Evolutionary conservation across 2,113 vertebrate species (phyloP), one percentile per base, ranked within the genome.

Genomic region (Podarcis raffonei): DNA sequence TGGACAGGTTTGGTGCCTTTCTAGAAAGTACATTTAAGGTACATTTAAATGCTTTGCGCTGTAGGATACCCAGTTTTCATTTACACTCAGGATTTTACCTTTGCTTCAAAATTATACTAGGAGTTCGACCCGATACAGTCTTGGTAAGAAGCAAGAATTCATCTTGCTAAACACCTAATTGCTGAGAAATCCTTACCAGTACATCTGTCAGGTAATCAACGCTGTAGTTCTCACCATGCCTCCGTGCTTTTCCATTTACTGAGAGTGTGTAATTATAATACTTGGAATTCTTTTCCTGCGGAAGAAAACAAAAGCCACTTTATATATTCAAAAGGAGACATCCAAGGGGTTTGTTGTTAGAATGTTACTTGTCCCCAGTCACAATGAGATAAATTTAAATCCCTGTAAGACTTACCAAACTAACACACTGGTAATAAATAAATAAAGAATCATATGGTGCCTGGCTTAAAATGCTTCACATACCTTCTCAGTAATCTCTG

Each of bases 201-300:
- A 99, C 97, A 76, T 99, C 99, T 0, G 99, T 99, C 94, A 99
- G 97, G 87, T 99, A 99, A 95, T 99, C 99, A 68, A 97, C 96
- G 4, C 97, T 98, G 95, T 99, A 99, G 94, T 99, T 98, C 1
- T 97, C 97, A 0, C 99, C 99, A 2, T 99, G 98, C 84, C 74
- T 97, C 92, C 97, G 96, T 23, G 98, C 95, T 93, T 97, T 98
- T 22, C 99, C 99, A 1, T 99, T 99, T 89, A 99, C 97, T 4
- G 99, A 99, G 75, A 99, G 97, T 0, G 98, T 99, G 66, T 99
- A 99, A 95, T 99, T 99, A 94, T 99, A 99, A 86, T 99, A 99
- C 81, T 99, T 99, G 0, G 98, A 99, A 96, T 99, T 99, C 92
- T 98, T 99, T 92, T 99, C 98, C 99, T 99, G 92, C 13, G 71